Conservation (phyloP, 1,140 invertebrate genomes). For the Drosophila chauvacae region DNA sequence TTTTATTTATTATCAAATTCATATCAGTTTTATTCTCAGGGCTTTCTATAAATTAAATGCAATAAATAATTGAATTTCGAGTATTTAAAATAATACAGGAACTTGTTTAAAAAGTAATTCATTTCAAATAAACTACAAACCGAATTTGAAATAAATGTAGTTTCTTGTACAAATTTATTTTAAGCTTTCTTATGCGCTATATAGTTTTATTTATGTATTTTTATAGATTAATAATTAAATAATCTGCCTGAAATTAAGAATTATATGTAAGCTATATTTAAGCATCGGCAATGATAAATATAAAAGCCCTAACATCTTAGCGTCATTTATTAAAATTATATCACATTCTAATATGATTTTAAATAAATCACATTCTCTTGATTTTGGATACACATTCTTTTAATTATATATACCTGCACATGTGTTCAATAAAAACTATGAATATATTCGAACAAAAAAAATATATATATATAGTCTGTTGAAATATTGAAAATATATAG, state of each 20-base stretch:
- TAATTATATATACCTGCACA: not conserved
- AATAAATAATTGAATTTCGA: not conserved
- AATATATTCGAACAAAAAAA: not conserved
- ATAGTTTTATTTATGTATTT: not conserved
- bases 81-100: not conserved
- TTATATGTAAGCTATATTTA: not conserved
- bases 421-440: conserved; percentile 9
- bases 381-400: not conserved
- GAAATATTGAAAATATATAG: conserved; percentile 3
- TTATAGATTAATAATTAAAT: not conserved
- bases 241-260: not conserved
- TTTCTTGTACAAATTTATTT: not conserved
- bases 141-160: not conserved
- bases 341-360: not conserved
- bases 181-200: not conserved
- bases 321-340: conserved; percentile 4
- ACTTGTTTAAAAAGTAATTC: not conserved
- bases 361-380: conserved; percentile 3
- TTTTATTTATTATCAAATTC: not conserved
- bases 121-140: not conserved
- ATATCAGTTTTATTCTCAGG: not conserved
- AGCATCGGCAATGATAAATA: not conserved
- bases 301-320: not conserved
- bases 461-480: not conserved
- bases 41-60: not conserved